A percentile compares a stretch with the other conserved stretches of the same genome.
Conservation (phyloP, 2,888 invertebrate species). For the Ormyrus thymus region DNA sequence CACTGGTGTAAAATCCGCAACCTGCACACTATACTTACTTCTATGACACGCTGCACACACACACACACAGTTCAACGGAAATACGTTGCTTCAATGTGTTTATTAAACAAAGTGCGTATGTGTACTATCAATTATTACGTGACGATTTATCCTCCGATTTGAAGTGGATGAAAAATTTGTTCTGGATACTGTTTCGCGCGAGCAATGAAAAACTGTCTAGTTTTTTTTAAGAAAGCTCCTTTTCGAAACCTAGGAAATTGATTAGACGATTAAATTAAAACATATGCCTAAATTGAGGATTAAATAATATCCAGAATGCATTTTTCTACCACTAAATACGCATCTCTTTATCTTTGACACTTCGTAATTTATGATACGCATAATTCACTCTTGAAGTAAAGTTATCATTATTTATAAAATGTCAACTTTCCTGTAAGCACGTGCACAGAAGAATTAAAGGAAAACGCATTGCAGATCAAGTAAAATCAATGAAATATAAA, state of each 20-base stretch:
- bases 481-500: constrained; percentile 20
- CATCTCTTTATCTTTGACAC: background rate
- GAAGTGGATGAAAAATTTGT: constrained; percentile 4
- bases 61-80: background rate
- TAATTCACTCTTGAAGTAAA: constrained; percentile 1
- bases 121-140: constrained; percentile 22
- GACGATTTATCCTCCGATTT: constrained; percentile 26
- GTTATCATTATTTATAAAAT: background rate
- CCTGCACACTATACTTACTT: constrained; percentile 24
- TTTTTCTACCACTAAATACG: constrained; percentile 5
- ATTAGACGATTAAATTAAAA: constrained; percentile 3
- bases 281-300: background rate
- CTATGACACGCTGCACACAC: constrained; percentile 4
- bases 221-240: too few relatives aligned
- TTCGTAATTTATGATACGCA: background rate
- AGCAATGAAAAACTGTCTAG: too few relatives aligned
- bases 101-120: constrained; percentile 19
- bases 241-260: background rate
- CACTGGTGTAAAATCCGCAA: background rate
- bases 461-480: background rate
- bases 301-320: background rate
- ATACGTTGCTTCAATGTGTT: constrained; percentile 29
- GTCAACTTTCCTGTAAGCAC: background rate
- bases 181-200: constrained; percentile 2
- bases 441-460: background rate